Base-by-base conservation (phyloP, 2,888 invertebrate genomes). In the Melieria omissa region DNA sequence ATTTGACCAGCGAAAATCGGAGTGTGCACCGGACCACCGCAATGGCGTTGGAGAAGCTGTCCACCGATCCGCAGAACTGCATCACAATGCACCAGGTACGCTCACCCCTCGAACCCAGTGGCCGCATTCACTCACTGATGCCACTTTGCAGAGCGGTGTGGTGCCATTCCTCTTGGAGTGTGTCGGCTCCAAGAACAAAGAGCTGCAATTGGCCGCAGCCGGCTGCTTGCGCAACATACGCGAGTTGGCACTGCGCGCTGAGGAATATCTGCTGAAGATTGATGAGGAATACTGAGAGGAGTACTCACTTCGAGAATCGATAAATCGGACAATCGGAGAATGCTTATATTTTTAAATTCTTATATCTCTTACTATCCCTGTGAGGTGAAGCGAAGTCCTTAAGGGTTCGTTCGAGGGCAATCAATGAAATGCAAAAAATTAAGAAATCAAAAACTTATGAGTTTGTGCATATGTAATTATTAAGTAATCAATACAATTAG, bases 181-280 rank as follows among this genome's bases (percentile, higher is more conserved):
- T 75, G 94, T 97, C 65, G 95, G 95, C 0, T 95, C 96, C 0
- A 91, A 92, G 69, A 96, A 98, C 83, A 93, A 93, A 69, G 92
- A 93, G 61, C 88, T 98, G 12, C 97, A 98, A 86, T 93, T 97
- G 82, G 96, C 97, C 0, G 96, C 97, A 0, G 97, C 98, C 6
- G 96, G 95, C 1, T 97, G 97, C 77, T 90, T 98, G 52, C 92
- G 94, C 75, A 97, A 98, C 84, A 98, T 98, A 73, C 90, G 98
- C 55, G 93, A 95, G 85, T 87, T 96, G 63, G 95, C 95, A 0
- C 86, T 96, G 42, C 92, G 93, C 65, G 93, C 94, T 0, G 95
- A 95, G 82, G 91, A 90, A 74, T 89, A 84, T 73, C 78, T 85
- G 76, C 78, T 87, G 1, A 86, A 85, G 78, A 84, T 85, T 71